Conservation (phyloP, 2,113 vertebrate species). For the Chelonoidis abingdonii region DNA sequence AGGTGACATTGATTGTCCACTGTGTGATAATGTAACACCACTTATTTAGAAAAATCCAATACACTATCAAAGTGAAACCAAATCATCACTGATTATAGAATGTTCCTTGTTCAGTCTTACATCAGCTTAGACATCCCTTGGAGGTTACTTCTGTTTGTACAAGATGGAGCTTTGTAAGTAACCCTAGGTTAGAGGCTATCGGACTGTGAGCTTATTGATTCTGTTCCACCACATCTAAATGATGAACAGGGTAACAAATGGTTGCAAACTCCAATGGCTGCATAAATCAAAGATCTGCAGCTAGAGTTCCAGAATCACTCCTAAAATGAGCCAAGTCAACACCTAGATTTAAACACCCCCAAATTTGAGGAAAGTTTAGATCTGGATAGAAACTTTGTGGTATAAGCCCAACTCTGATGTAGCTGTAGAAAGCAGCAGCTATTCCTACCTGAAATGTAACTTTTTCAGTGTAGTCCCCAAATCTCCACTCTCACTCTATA, state of each 20-base stretch:
- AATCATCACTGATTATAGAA: neutral
- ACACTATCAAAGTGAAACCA: neutral
- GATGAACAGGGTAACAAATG: neutral
- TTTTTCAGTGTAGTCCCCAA: neutral
- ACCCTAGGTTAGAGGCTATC: neutral
- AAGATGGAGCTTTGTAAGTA: neutral
- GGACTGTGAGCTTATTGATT: neutral
- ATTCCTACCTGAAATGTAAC: fast-evolving
- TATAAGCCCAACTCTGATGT: neutral
- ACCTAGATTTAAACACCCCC: neutral
- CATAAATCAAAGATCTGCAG: neutral
- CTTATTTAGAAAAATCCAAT: neutral
- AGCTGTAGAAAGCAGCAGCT: neutral
- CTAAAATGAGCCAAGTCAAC: neutral
- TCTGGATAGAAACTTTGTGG: neutral
- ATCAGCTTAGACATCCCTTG: neutral
- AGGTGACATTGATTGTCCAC: neutral
- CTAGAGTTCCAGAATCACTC: neutral
- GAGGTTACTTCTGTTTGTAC: neutral
- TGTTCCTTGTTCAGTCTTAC: neutral
- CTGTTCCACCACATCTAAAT: neutral
- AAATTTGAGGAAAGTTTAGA: neutral
- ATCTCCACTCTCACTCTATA: neutral
- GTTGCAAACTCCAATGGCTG: neutral
- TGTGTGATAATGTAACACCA: neutral